A percentile compares a stretch with the other conserved stretches of the same genome.
phyloP scores from a whole-genome alignment of 2,888 invertebrate genomes.

The Xanthorhoe spadicearia region DNA sequence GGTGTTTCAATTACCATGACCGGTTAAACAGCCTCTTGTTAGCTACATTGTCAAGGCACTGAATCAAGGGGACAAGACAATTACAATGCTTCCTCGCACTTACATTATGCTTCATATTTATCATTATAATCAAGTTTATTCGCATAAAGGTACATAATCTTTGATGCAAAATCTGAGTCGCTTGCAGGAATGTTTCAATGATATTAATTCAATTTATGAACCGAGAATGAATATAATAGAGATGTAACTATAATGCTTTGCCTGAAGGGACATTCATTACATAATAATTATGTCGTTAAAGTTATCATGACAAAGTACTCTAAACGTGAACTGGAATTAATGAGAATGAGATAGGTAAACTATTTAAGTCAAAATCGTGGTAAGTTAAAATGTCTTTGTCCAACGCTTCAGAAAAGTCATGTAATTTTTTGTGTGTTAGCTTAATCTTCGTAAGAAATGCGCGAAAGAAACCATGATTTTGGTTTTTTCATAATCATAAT shows the following conservation, averaged over 20 bases:
- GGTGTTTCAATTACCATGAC: slow-evolving; percentile 70
- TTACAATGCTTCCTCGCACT: slow-evolving; percentile 58
- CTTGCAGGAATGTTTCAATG: background rate
- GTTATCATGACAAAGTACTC: too few relatives aligned
- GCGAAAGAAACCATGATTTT: too few relatives aligned
- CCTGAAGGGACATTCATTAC: background rate
- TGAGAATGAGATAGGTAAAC: too few relatives aligned
- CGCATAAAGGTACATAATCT: background rate
- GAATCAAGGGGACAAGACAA: slow-evolving; percentile 64
- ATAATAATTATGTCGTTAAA: background rate
- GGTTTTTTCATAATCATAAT: too few relatives aligned
- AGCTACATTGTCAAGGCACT: slow-evolving; percentile 74
- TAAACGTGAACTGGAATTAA: too few relatives aligned
- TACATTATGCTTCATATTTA: slow-evolving; percentile 10
- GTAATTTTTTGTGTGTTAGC: too few relatives aligned
- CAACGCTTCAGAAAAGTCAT: too few relatives aligned
- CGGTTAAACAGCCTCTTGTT: slow-evolving; percentile 64
- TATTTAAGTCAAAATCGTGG: too few relatives aligned
- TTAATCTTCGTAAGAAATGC: too few relatives aligned
- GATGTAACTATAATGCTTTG: background rate
- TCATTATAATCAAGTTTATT: background rate
- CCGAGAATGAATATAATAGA: background rate
- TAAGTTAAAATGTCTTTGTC: too few relatives aligned
- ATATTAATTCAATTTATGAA: background rate
- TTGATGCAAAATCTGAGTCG: background rate